Conservation (phyloP, 2,888 invertebrate species). For the Drosophila vallismaia region DNA sequence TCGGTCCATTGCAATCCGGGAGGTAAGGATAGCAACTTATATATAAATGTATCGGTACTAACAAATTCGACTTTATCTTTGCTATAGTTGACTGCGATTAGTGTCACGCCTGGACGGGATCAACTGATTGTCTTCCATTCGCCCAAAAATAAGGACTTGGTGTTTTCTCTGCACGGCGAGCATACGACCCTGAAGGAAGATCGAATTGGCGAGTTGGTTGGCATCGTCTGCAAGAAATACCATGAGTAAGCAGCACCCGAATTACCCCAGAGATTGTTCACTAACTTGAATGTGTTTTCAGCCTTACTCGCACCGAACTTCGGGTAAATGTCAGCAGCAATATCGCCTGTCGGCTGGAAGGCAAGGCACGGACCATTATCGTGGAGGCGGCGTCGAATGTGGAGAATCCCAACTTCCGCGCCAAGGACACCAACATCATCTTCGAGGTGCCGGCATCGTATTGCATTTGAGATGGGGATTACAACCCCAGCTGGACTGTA, state of each 20-base stretch:
- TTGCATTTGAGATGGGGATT: conserved; percentile 69
- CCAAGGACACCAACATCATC: conserved; percentile 81
- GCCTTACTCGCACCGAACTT: conserved; percentile 89
- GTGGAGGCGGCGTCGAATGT: conserved; percentile 82
- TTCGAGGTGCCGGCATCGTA: conserved; percentile 84
- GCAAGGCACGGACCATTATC: conserved; percentile 86
- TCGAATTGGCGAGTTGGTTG: conserved; percentile 94
- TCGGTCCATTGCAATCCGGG: conserved; percentile 91
- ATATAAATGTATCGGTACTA: neutral
- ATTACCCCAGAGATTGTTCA: rapidly evolving
- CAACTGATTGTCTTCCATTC: conserved; percentile 95
- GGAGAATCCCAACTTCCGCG: conserved; percentile 81
- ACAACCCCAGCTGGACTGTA: conserved; percentile 50
- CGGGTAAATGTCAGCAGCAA: conserved; percentile 89
- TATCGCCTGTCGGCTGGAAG: conserved; percentile 93
- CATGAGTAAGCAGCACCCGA: conserved; percentile 87
- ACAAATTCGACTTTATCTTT: neutral
- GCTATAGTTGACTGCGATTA: conserved; percentile 90
- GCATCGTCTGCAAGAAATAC: conserved; percentile 90
- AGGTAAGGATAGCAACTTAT: conserved; percentile 84
- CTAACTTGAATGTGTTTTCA: conserved; percentile 76
- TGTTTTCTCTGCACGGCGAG: conserved; percentile 88
- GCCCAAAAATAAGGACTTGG: conserved; percentile 94
- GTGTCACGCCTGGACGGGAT: conserved; percentile 93
- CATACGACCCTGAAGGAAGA: conserved; percentile 86